Evolutionary conservation across 2,888 invertebrate genomes (phyloP).

Genomic region (Drosophila fulvimacula): DNA sequence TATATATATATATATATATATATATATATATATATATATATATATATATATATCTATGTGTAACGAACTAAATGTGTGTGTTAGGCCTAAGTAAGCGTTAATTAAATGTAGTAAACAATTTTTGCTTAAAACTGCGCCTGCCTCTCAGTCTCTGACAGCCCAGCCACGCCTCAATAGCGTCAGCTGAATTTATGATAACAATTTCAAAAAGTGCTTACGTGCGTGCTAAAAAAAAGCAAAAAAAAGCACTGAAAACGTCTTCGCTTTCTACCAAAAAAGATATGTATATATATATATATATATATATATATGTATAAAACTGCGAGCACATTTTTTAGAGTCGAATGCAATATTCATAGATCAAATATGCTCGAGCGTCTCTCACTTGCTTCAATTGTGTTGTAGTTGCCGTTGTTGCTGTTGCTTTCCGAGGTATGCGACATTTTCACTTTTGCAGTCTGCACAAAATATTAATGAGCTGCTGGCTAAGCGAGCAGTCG

Average conservation of each 20-base stretch:
- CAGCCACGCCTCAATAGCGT: constrained; percentile 41
- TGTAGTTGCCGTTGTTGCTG: constrained; percentile 46
- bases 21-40: constrained; percentile 16
- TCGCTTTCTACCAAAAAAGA: constrained; percentile 61
- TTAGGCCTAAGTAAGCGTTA: constrained; percentile 76
- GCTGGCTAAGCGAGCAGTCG: constrained; percentile 1
- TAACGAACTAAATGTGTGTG: constrained; percentile 77
- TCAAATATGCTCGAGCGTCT: constrained; percentile 49
- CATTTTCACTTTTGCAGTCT: constrained; percentile 81
- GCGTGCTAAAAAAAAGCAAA: constrained; percentile 73
- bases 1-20: background rate
- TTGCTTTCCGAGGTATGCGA: constrained; percentile 66
- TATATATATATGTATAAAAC: constrained; percentile 15
- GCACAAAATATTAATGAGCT: constrained; percentile 76
- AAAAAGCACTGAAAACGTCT: constrained; percentile 20
- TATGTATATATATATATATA: constrained; percentile 13
- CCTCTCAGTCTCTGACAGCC: constrained; percentile 1
- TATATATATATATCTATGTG: constrained; percentile 40
- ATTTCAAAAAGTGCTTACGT: constrained; percentile 68
- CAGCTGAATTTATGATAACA: constrained; percentile 69
- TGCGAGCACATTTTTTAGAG: constrained; percentile 43
- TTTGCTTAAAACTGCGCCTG: constrained; percentile 51
- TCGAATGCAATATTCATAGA: constrained; percentile 73
- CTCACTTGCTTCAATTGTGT: constrained; percentile 33
- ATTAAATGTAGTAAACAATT: constrained; percentile 67